Percentiles rank a stretch among this genome's conserved stretches.
Conservation (phyloP, 1,140 invertebrate genomes). For the Camponotus vicinus region DNA sequence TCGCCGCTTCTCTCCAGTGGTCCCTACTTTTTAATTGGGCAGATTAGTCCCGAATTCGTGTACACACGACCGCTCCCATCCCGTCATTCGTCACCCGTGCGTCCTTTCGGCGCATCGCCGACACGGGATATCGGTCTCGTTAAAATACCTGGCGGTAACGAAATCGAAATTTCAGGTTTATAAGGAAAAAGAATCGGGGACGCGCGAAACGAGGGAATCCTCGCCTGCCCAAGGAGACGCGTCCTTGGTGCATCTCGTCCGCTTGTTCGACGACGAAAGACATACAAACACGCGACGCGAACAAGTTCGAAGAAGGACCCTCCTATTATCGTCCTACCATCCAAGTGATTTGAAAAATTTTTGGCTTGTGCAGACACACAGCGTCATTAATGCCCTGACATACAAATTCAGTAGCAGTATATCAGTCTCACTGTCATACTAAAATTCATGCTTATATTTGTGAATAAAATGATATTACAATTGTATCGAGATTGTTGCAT, state of each 20-base stretch:
- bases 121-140: conserved; percentile 84
- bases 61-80: conserved; percentile 50
- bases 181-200: conserved; percentile 58
- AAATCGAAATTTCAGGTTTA: conserved; percentile 86
- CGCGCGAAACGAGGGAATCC: not conserved
- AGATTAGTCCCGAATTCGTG: conserved; percentile 84
- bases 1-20: conserved; percentile 37
- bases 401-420: too few species aligned
- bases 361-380: not conserved
- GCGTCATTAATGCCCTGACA: too few species aligned
- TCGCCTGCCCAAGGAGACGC: not conserved
- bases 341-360: conserved; percentile 10
- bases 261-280: conserved; percentile 61
- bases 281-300: conserved; percentile 34
- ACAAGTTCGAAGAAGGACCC: conserved; percentile 37
- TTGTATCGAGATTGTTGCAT: too few species aligned
- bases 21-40: conserved; percentile 83
- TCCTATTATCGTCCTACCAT: conserved; percentile 3
- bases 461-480: too few species aligned
- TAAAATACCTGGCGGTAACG: conserved; percentile 84
- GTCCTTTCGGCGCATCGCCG: conserved; percentile 71
- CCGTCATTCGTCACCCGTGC: conserved; percentile 41
- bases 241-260: conserved; percentile 60
- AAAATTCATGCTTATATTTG: too few species aligned
- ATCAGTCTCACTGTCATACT: too few species aligned